Evolutionary conservation across 1,140 invertebrate genomes (phyloP), one percentile per base, ranked within the genome.

Genomic region (Microplitis mediator): DNA sequence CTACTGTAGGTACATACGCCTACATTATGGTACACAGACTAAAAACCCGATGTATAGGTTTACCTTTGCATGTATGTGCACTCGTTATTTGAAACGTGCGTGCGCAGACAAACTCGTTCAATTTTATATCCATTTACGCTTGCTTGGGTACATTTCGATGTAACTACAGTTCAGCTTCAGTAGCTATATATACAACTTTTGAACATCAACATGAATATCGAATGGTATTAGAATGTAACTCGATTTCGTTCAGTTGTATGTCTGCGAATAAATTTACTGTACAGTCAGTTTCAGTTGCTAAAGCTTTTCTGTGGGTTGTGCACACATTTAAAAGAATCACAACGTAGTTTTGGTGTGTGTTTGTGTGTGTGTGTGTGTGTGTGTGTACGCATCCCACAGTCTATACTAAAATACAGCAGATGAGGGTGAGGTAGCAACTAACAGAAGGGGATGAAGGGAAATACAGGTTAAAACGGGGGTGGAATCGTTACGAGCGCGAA

Each of bases 401-500:
- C 31, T 34, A 45, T 45, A 16, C n/a, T 14, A 14, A 23, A 52
- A 35, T 13, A 52, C 39, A 11, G 52, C 11, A 14, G 67, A 39
- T 60, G 60, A 62, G 34, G 50, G 39, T 45, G 62, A 68, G 39
- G 51, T 51, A 63, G 69, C 52, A 35, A 50, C 68, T 65, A 11
- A 45, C 5, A 54, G 56, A 67, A 50, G 32, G 62, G 51, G 64
- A 36, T 34, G 39, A 69, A 70, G 66, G 81, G 81, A 76, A 82
- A 45, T 83, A 71, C 75, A 70, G 74, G 77, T 79, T 76, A 71
- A 77, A 77, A 79, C 72, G 75, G 54, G 62, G 75, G 74, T 77
- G 72, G 84, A 85, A 86, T 87, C 85, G 85, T 87, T 87, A 87
- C 82, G 75, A 77, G 80, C 73, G 78, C 39, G 76, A 79, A 74